Evolutionary conservation across 1,140 invertebrate species (phyloP), one percentile per base, ranked within the genome.

Genomic region (Macrocentrus cingulum): DNA sequence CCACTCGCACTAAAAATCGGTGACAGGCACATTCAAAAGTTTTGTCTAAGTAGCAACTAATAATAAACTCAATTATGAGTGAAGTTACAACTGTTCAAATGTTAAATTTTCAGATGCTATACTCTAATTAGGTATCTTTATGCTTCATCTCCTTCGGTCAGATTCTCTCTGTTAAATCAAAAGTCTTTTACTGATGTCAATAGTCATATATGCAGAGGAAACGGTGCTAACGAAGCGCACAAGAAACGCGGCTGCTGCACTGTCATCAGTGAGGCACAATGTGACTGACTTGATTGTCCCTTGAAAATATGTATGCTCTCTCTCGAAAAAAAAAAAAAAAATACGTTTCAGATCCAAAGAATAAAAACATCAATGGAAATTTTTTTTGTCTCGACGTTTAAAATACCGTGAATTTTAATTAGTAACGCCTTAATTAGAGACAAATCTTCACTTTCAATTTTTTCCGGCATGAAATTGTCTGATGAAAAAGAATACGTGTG

Each of bases 321-420:
- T 39, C 36, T 8, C 4, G 2, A 25, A 19, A 5, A 22, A 53
- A 53, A 53, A 53, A 53, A 22, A 20, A 41, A 19, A 37, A 39
- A 18, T n/a, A n/a, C n/a, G n/a, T 19, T 18, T 41, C 15, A 16
- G 18, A 15, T 53, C 34, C 34, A 20, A 19, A 51, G 46, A n/a
- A n/a, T n/a, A n/a, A n/a, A n/a, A 23, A 39, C 36, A 15, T n/a
- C 3, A 39, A 11, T 22, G 46, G 22, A 49, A 19, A 49, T n/a
- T n/a, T 49, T 49, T 49, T 49, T 49, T 49, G 46, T 49, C 23
- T 16, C 20, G 6, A 8, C 46, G 2, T 23, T 50, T 55, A 32
- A 59, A 49, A 49, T 59, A 37, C 15, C 48, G 48, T 51, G 56
- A 51, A 52, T 51, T 34, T 50, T 52, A 59, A 59, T 50, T 59